Percentiles rank a stretch among this genome's conserved stretches.
Evolutionary conservation across 2,113 vertebrate species (phyloP).

Genomic region (Scatophagus argus): DNA sequence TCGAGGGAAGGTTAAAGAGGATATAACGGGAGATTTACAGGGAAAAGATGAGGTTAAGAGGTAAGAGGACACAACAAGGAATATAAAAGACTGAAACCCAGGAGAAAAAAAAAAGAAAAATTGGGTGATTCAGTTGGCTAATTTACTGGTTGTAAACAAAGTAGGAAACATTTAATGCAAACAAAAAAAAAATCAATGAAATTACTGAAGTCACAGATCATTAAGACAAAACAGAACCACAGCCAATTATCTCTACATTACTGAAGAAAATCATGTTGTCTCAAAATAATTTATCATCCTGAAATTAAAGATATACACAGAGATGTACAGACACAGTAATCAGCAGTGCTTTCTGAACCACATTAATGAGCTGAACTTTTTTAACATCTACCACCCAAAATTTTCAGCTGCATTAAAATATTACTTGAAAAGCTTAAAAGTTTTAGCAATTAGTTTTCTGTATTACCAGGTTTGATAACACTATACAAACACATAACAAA

Average conservation of each 20-base stretch:
- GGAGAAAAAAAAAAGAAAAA: background rate
- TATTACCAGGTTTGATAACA: background rate
- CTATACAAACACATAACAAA: no score
- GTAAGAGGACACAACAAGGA: background rate
- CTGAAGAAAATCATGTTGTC: slow-evolving; percentile 33
- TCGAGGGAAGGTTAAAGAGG: background rate
- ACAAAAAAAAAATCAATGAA: slow-evolving; percentile 8
- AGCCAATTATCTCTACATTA: slow-evolving; percentile 43
- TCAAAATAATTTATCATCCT: slow-evolving; percentile 24
- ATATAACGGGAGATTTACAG: background rate
- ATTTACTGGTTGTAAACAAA: slow-evolving; percentile 11
- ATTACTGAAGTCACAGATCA: slow-evolving; percentile 27
- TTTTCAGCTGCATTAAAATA: background rate
- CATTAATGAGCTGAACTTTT: background rate
- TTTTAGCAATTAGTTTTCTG: background rate
- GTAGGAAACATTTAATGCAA: background rate
- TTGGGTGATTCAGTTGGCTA: background rate
- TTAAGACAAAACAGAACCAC: slow-evolving; percentile 30
- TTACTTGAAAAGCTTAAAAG: background rate
- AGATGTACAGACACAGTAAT: slow-evolving; percentile 1
- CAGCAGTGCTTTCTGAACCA: slow-evolving; percentile 24
- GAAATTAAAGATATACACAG: slow-evolving; percentile 1
- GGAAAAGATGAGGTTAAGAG: background rate
- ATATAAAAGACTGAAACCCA: background rate
- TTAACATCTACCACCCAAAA: background rate